phyloP scores from a whole-genome alignment of 2,888 invertebrate genomes.

The Bellardia pandia region DNA sequence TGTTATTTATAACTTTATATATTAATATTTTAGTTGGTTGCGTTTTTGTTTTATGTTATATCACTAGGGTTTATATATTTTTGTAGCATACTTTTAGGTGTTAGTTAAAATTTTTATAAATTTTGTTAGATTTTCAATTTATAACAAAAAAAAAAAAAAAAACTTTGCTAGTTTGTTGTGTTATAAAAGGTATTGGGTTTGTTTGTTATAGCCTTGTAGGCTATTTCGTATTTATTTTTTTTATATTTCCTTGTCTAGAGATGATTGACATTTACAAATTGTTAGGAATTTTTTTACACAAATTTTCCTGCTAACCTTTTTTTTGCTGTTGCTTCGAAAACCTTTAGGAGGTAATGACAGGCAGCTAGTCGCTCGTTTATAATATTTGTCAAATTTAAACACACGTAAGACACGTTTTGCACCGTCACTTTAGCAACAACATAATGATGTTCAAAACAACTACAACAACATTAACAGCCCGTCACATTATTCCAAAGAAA shows the following conservation, averaged over 20 bases:
- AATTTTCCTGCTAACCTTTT: neutral
- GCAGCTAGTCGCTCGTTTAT: slow-evolving; percentile 16
- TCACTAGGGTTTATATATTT: neutral
- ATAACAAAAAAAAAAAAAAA: neutral
- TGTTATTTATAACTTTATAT: slow-evolving; percentile 3
- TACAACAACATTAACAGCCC: neutral
- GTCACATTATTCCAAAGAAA: neutral
- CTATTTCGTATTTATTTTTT: slow-evolving; percentile 6
- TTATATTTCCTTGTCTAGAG: neutral
- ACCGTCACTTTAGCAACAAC: neutral
- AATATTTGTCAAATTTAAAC: slow-evolving; percentile 16
- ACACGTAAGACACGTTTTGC: slow-evolving; percentile 24
- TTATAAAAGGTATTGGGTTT: neutral
- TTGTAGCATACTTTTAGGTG: slow-evolving; percentile 39
- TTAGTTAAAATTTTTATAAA: neutral
- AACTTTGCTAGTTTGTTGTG: neutral
- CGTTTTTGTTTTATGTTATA: slow-evolving; percentile 5
- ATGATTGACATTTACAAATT: slow-evolving; percentile 32
- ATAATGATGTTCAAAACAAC: neutral
- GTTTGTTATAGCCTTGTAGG: neutral
- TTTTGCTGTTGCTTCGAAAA: neutral
- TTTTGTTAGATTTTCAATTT: neutral
- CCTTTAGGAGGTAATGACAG: slow-evolving; percentile 11
- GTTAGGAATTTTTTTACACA: neutral
- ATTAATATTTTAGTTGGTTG: neutral